phyloP scores from a whole-genome alignment of 2,888 invertebrate species.

The Andrena fulva region DNA sequence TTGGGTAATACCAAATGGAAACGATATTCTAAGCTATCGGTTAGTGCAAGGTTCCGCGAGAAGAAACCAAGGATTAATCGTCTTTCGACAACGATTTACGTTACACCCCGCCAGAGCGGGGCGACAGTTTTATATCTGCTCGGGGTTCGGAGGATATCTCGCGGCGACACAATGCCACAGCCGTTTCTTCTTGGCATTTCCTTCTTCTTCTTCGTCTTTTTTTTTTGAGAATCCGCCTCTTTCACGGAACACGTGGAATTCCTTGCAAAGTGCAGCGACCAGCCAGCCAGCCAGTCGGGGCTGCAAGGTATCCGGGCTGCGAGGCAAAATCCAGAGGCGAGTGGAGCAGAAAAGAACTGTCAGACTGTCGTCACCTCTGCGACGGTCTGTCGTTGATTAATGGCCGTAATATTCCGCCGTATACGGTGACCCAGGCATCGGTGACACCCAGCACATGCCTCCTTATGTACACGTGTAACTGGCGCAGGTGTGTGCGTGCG shows the following conservation, averaged over 20 bases:
- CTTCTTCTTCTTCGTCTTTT: constrained; percentile 22
- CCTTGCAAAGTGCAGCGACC: constrained; percentile 69
- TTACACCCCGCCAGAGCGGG: constrained; percentile 18
- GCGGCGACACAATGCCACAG: constrained; percentile 62
- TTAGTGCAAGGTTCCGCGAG: not conserved
- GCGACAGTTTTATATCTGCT: constrained; percentile 62
- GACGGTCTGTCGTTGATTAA: constrained; percentile 80
- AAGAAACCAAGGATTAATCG: constrained; percentile 40
- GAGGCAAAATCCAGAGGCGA: constrained; percentile 73
- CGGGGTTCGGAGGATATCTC: constrained; percentile 52
- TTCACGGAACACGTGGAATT: constrained; percentile 72
- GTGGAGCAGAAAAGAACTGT: constrained; percentile 74
- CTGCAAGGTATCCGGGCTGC: constrained; percentile 60
- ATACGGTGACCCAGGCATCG: constrained; percentile 67
- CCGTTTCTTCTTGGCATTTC: constrained; percentile 54
- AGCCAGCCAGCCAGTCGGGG: constrained; percentile 17
- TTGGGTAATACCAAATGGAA: too few species aligned
- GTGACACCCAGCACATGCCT: constrained; percentile 51
- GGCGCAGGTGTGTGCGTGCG: not conserved
- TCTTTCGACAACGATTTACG: constrained; percentile 31
- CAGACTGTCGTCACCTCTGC: constrained; percentile 79
- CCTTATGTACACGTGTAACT: constrained; percentile 53
- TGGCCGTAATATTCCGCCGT: constrained; percentile 78
- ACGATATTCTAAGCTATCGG: not conserved
- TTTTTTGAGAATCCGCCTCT: constrained; percentile 66